phyloP scores from a whole-genome alignment of 2,888 invertebrate genomes.

The Cremastinae sp. region DNA sequence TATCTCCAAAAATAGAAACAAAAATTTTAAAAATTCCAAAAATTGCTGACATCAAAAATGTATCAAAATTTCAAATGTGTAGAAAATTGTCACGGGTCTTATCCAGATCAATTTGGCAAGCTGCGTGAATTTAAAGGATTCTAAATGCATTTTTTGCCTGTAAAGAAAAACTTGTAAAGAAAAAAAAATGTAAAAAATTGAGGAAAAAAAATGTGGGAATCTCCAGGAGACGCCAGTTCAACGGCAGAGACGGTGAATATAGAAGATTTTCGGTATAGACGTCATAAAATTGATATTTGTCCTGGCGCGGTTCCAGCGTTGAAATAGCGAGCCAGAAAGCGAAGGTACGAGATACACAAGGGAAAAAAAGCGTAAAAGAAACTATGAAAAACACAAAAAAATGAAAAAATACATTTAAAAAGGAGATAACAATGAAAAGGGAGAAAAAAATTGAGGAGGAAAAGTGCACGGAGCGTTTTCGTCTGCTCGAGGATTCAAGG shows the following conservation, averaged over 20 bases:
- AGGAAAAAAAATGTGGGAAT: constrained; percentile 32
- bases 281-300: constrained; percentile 74
- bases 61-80: too few relatives aligned
- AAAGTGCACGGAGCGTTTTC: constrained; percentile 3
- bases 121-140: constrained; percentile 39
- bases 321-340: constrained; percentile 66
- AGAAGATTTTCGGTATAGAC: constrained; percentile 64
- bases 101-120: constrained; percentile 60
- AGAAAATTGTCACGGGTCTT: constrained; percentile 41
- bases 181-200: constrained; percentile 2
- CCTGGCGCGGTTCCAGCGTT: constrained; percentile 70
- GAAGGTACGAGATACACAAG: constrained; percentile 4
- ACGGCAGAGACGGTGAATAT: constrained; percentile 58
- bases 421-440: too few relatives aligned
- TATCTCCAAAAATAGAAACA: too few relatives aligned
- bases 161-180: neutral
- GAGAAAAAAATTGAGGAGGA: neutral
- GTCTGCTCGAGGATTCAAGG: constrained; percentile 41
- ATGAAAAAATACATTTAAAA: neutral
- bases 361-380: constrained; percentile 32
- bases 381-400: neutral
- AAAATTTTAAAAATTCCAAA: too few relatives aligned
- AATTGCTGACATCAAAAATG: too few relatives aligned
- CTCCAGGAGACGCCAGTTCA: constrained; percentile 58
- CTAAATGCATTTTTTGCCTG: neutral